phyloP scores from a whole-genome alignment of 2,888 invertebrate species.

The Margaritifera margaritifera region DNA sequence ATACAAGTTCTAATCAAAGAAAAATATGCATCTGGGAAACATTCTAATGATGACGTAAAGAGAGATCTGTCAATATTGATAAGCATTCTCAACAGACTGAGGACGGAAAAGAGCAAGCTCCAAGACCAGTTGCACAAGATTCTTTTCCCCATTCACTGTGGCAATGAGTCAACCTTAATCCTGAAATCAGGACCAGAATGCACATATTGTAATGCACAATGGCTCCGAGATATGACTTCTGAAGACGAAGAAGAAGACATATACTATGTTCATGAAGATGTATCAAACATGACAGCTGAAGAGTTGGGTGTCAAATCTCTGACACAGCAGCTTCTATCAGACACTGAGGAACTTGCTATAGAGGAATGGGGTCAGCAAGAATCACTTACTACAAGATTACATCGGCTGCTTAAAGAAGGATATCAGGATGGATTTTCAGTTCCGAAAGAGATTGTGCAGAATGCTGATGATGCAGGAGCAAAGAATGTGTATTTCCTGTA shows the following conservation, averaged over 20 bases:
- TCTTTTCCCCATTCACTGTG: slow-evolving; percentile 15
- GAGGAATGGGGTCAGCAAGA: slow-evolving; percentile 58
- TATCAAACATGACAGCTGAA: slow-evolving; percentile 48
- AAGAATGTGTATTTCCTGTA: slow-evolving; percentile 49
- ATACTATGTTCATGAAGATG: slow-evolving; percentile 43
- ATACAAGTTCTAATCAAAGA: slow-evolving; percentile 7
- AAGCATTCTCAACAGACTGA: slow-evolving; percentile 21
- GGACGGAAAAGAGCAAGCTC: slow-evolving; percentile 9
- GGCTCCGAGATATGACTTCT: slow-evolving; percentile 13
- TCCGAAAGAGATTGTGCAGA: slow-evolving; percentile 61
- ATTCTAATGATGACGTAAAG: neutral
- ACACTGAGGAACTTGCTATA: slow-evolving; percentile 29
- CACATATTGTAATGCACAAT: slow-evolving; percentile 20
- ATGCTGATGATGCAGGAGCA: slow-evolving; percentile 61
- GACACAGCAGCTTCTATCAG: slow-evolving; percentile 47
- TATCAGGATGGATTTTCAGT: slow-evolving; percentile 64
- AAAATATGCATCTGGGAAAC: too few species aligned
- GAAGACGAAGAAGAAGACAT: slow-evolving; percentile 22
- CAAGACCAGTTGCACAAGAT: neutral
- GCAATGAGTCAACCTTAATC: too few species aligned
- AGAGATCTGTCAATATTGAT: slow-evolving; percentile 4
- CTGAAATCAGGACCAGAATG: too few species aligned
- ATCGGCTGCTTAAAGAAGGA: slow-evolving; percentile 45
- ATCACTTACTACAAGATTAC: slow-evolving; percentile 52
- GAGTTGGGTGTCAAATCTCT: slow-evolving; percentile 52